Base-by-base conservation (phyloP, 2,113 vertebrate species). In the Otis tarda region DNA sequence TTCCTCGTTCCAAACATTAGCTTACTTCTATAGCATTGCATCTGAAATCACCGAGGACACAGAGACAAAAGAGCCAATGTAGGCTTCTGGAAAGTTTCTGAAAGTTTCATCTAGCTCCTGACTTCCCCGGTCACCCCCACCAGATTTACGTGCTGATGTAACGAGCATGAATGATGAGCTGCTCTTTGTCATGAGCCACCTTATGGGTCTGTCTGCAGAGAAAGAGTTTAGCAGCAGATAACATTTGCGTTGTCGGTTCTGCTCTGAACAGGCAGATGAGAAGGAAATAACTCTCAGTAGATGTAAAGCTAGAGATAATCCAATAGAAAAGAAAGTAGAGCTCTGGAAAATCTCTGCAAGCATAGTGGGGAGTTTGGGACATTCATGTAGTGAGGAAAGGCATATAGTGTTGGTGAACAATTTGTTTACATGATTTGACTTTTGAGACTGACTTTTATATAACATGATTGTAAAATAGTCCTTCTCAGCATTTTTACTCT, bases 41-140 rank as follows among this genome's bases (percentile, higher is more conserved):
- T 28, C 27, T 0, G 0, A 87, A 75, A 84, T 57, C 47, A 64
- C 18, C 30, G 14, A 89, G 33, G 18, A 71, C 9, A 23, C 21
- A 45, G 28, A 91, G 27, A 67, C 33, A 75, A 64, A 74, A 74
- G 47, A 69, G 33, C 14, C 18, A 8, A 5, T 7, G n/a, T 41
- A 84, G 45, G 12, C 7, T 81, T 95, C 77, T 95, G 84, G 52
- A 89, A 95, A 95, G 41, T 75, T 92, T 94, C 43, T 70, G 68
- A 75, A 89, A 70, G 30, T 79, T 95, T 83, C 56, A 64, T 6
- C 16, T 24, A 61, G 39, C 9, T 84, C 21, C 65, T 71, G 76
- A 33, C 25, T 91, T 82, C 52, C 61, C 18, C 5, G 1, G 21
- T 78, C 64, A 50, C 37, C 47, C 49, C 14, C 16, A 74, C 28